Evolutionary conservation across 2,888 invertebrate genomes (phyloP), one percentile per base, ranked within the genome.

Genomic region (Argyresthia albistria): DNA sequence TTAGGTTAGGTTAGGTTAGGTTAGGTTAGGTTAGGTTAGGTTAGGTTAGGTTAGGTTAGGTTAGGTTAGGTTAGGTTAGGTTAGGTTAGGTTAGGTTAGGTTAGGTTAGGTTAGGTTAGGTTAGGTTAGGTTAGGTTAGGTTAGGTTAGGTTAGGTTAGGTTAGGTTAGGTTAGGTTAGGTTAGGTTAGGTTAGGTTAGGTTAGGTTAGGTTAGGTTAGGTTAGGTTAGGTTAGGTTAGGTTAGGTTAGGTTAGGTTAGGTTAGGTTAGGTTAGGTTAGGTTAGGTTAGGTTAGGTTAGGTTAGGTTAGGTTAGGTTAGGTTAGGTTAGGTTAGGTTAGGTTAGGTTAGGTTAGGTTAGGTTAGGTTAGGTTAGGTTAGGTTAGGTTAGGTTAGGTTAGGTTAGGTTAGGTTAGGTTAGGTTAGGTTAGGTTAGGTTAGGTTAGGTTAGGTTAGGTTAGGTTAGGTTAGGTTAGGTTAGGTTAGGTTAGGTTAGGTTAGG

Each of bases 1-100:
- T 46, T 46, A 25, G 46, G 46, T 46, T 46, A 46, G 46, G 46
- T 46, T 46, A 46, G 46, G 46, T 46, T 46, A 25, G 46, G 46
- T 46, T 46, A 46, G 45, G 45, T 45, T 45, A 45, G 45, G 46
- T 25, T 46, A 10, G 16, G 46, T 48, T 48, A 48, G 48, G 48
- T 48, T 48, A 48, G 48, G 48, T 48, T 48, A 48, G 48, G 48
- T 48, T 48, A 48, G 48, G 48, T 48, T 48, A 48, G 48, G 48
- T 48, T 48, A 48, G 48, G 48, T 48, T 48, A 48, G 48, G 48
- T 48, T 48, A 48, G 48, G 48, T 48, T 48, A 48, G 48, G 48
- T 48, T 48, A 48, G 48, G 48, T 48, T 48, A 48, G 48, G 48
- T 48, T 48, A 48, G 48, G 48, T 48, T 48, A 48, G 48, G 48